Base-by-base conservation (phyloP, 2,888 invertebrate species). In the Drosophila suboccidentalis region DNA sequence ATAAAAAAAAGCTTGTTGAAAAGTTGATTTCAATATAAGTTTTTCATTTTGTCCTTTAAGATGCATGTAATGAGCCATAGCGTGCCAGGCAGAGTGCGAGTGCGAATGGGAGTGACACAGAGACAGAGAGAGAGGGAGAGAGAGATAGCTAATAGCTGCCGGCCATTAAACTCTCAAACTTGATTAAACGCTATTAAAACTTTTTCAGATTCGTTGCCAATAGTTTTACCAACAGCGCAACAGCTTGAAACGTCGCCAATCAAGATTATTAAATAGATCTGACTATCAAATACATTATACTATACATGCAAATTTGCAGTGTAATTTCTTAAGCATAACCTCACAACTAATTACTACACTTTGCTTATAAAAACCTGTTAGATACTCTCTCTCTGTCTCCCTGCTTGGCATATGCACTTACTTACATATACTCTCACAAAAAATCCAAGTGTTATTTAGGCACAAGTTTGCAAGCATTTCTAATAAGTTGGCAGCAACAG, bases 1-100 rank as follows among this genome's bases (percentile, higher is more conserved):
- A 57, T 77, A 54, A 54, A 49, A 58, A 58, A 26, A 60, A 59
- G 80, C 83, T 69, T 75, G 83, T 64, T 80, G 68, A 80, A 82
- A 79, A 79, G 72, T 80, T 82, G 79, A 79, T 80, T 79, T 83
- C 80, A 79, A 79, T 80, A 82, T 83, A 76, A 80, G 79, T 80
- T 80, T 80, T 54, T 72, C 72, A 83, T 80, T 82, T 66, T 79
- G 80, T 80, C 76, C 78, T 68, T 74, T 61, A 78, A 76, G 63
- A 74, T 78, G 68, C 68, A 63, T 55, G 55, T 77, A 77, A 77
- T 79, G 76, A 80, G 76, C 65, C 80, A 49, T 13, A 65, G 65
- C 71, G 39, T 10, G 55, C n/a, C 13, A 22, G 17, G n/a, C 11
- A 15, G n/a, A 26, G 2, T 6, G n/a, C 8, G 1, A 13, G 11